Evolutionary conservation across 2,797 vertebrate genomes (phyloP).

Genomic region (Perdix hodgsoniae): DNA sequence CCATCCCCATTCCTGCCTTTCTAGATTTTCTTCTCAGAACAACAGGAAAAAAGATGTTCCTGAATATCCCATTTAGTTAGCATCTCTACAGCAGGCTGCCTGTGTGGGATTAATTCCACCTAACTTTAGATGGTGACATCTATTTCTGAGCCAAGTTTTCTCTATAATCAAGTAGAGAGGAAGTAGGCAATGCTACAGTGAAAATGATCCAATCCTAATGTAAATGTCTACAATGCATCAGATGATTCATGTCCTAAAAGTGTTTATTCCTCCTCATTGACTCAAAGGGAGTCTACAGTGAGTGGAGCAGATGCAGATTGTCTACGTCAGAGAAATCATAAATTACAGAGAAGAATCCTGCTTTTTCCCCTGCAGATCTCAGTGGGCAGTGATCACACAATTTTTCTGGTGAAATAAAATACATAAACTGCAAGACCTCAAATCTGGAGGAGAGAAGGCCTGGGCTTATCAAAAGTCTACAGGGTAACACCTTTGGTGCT

Average conservation of each 20-base stretch:
- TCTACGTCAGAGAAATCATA: slow-evolving; percentile 39
- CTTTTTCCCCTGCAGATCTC: neutral
- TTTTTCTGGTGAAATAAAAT: neutral
- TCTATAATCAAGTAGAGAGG: slow-evolving; percentile 51
- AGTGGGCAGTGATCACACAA: neutral
- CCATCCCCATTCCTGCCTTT: slow-evolving; percentile 7
- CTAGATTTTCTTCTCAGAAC: slow-evolving; percentile 28
- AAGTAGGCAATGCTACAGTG: slow-evolving; percentile 57
- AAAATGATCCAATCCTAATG: slow-evolving; percentile 62
- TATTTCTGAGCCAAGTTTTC: slow-evolving; percentile 61
- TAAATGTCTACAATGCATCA: slow-evolving; percentile 64
- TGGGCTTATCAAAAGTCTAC: neutral
- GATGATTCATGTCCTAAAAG: slow-evolving; percentile 68
- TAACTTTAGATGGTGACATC: slow-evolving; percentile 68
- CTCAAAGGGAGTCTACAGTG: slow-evolving; percentile 42
- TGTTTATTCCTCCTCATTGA: slow-evolving; percentile 62
- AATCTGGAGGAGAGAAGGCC: neutral
- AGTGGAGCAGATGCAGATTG: slow-evolving; percentile 52
- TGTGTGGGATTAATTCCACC: slow-evolving; percentile 61
- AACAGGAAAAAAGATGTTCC: neutral
- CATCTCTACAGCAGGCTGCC: slow-evolving; percentile 43
- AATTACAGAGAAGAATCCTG: slow-evolving; percentile 50
- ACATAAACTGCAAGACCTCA: neutral
- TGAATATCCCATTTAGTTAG: slow-evolving; percentile 40
- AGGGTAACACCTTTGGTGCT: neutral